Evolutionary conservation across 2,888 invertebrate genomes (phyloP), one percentile per base, ranked within the genome.

Genomic region (Glyphotaelius pellucidus): DNA sequence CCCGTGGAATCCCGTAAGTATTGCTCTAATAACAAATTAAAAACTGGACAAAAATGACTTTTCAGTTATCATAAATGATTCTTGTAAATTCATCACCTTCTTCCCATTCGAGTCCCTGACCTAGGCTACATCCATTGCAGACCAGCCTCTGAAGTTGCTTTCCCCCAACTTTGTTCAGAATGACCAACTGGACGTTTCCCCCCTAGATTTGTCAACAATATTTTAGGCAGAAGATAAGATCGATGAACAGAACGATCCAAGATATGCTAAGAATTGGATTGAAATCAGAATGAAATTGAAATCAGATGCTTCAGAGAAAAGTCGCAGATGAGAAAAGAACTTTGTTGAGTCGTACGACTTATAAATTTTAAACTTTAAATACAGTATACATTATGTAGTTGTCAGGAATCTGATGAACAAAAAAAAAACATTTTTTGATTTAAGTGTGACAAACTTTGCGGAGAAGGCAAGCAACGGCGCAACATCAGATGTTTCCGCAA

Each of bases 361-460:
- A 19, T 19, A 52, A 52, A 19, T 32, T 32, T 32, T 52, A 12
- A 52, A 52, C 11, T 3, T 3, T 52, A 52, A 52, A 52, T 52
- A 52, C 2, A 5, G 19, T 19, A 5, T 52, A 52, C 5, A 52
- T 47, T 47, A 47, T 47, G 52, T 19, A 25, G 19, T 25, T 5
- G 5, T 67, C 25, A 67, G 19, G 67, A 67, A 67, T 67, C n/a
- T 7, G n/a, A 67, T 67, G 0, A 25, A 25, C 3, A 67, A 67
- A 67, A 25, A 2, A 19, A 67, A 67, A 67, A n/a, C 1, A 9
- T 4, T 14, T 7, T 38, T 38, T 84, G 19, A 11, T 52, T 87
- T 31, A 30, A 98, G 98, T 99, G 99, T 94, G 97, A 98, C 95
- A 97, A 97, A 94, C 96, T 99, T n/a, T 99, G 99, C 95, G 99